Conservation (phyloP, 1,140 invertebrate species). For the Ladona fulva region DNA sequence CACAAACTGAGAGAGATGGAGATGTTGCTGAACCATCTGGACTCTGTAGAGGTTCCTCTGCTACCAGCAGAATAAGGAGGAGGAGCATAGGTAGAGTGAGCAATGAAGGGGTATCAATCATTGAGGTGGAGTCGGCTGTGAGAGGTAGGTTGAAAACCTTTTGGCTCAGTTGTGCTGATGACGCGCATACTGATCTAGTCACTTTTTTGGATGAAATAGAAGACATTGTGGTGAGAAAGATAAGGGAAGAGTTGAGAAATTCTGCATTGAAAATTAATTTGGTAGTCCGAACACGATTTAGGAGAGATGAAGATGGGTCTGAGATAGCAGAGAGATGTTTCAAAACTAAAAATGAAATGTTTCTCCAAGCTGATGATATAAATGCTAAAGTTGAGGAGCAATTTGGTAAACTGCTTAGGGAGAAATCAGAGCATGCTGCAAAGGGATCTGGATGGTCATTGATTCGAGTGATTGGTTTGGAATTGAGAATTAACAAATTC, state of each 20-base stretch:
- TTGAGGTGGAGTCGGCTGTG: too few relatives aligned
- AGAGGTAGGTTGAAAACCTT: not conserved
- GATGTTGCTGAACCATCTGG: too few relatives aligned
- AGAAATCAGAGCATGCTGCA: not conserved
- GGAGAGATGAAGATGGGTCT: not conserved
- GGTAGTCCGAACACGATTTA: not conserved
- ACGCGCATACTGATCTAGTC: not conserved
- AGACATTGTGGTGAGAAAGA: not conserved
- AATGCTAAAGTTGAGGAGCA: not conserved
- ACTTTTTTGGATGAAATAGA: not conserved
- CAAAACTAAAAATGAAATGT: not conserved
- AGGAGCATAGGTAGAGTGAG: too few relatives aligned
- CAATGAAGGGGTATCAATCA: too few relatives aligned
- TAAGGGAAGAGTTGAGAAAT: not conserved
- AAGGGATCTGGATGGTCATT: not conserved
- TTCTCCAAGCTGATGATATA: not conserved
- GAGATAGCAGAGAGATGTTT: not conserved
- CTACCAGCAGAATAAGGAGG: too few relatives aligned
- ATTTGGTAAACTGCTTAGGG: not conserved
- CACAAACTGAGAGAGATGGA: too few relatives aligned
- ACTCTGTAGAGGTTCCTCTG: too few relatives aligned
- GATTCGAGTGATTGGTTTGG: not conserved
- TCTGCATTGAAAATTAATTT: not conserved
- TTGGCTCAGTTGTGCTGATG: not conserved
- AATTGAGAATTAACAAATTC: not conserved